Evolutionary conservation across 1,140 invertebrate genomes (phyloP), one percentile per base, ranked within the genome.

Genomic region (Geopemphigus sp.): DNA sequence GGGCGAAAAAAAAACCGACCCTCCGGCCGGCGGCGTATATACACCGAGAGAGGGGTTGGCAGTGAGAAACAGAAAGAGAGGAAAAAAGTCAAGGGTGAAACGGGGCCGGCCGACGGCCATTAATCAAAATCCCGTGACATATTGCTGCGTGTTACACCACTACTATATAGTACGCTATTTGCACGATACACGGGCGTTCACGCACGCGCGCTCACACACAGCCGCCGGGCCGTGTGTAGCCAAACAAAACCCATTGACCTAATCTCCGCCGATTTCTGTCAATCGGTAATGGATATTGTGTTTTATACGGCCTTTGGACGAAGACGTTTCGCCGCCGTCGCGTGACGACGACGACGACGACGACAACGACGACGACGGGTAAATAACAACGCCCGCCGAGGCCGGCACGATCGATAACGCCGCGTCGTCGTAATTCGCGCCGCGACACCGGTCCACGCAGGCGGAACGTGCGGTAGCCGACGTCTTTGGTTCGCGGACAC

Each of bases 101-200:
- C 57, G 74, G 74, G 74, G 74, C 74, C 74, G 74, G 54, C 74
- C 74, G 74, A 78, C 74, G 74, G 74, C 74, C 74, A 78, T 78
- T 78, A 78, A 78, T 78, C 74, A 78, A 78, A 78, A 78, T 78
- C 74, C 24, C 74, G 74, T 78, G 74, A 78, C 74, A 78, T 78
- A 78, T 78, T 78, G 57, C 74, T 50, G 74, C 47, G 74, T 50
- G 74, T 78, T 63, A 78, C 57, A 78, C 56, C 39, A 61, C 39
- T 63, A 54, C 17, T 50, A 26, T 3, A 32, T n/a, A 22, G 24
- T 22, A 4, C n/a, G n/a, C n/a, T n/a, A n/a, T n/a, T n/a, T n/a
- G n/a, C n/a, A n/a, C n/a, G n/a, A n/a, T n/a, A n/a, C n/a, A n/a
- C n/a, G n/a, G n/a, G n/a, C n/a, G n/a, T n/a, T n/a, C 39, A 29